These are phyloP conservation scores for Cyprinodon diabolis DNA, from an alignment of 2,797 vertebrate genomes.

Conservation along the genomic window DNA sequence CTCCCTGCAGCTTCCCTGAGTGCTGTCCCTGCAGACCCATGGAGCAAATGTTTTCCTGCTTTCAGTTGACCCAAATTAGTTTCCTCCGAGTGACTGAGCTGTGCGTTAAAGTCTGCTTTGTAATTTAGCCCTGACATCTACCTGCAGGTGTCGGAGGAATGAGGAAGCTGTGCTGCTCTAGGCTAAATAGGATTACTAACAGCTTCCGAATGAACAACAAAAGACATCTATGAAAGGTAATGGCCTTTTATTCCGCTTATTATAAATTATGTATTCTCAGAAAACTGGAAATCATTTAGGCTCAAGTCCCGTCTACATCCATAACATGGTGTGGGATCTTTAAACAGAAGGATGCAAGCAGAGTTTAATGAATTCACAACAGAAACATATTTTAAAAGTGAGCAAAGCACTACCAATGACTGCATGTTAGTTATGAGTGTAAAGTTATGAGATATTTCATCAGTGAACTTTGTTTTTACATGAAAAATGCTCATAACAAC, in stretches of 20 bases:
- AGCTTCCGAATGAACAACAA: neutral
- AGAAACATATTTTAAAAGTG: neutral
- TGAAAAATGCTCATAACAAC: neutral
- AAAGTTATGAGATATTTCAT: neutral
- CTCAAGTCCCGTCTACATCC: neutral
- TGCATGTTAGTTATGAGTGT: no score
- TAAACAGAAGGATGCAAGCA: neutral
- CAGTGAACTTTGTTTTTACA: neutral
- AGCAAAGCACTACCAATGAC: neutral
- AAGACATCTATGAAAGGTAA: neutral
- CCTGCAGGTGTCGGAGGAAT: slow-evolving; percentile 10
- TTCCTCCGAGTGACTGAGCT: neutral
- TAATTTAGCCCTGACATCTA: neutral
- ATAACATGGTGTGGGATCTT: neutral
- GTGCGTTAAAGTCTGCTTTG: neutral
- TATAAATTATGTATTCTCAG: neutral
- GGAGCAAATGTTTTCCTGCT: slow-evolving; percentile 1
- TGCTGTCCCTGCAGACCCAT: neutral
- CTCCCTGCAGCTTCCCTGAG: slow-evolving; percentile 5
- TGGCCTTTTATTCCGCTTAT: neutral
- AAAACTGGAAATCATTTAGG: neutral
- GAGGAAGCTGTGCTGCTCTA: slow-evolving; percentile 6
- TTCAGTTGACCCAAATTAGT: neutral
- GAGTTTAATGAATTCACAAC: neutral
- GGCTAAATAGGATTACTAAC: neutral